Percentiles rank a stretch among this genome's conserved stretches.
Conservation (phyloP, 92 coral and sea anemone genomes). For the Actinostola sp. region DNA sequence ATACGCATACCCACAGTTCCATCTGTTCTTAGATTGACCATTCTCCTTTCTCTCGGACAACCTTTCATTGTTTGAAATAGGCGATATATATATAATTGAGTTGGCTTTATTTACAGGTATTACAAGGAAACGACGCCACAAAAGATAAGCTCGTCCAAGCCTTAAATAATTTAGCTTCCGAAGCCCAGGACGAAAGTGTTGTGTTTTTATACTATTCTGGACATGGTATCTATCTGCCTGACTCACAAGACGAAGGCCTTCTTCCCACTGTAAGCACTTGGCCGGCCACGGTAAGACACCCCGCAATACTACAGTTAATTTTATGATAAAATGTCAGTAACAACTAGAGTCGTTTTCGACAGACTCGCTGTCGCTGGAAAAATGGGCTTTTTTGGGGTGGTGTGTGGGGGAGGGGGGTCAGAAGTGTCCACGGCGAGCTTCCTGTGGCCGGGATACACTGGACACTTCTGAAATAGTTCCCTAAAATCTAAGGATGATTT, state of each 20-base stretch:
- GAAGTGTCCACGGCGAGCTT: too few species aligned
- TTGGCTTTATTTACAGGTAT: background rate
- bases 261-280: background rate
- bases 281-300: background rate
- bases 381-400: background rate
- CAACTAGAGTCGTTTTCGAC: background rate
- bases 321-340: background rate
- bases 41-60: too few species aligned
- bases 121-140: background rate
- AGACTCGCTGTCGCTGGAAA: background rate
- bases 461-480: too few species aligned
- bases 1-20: too few species aligned
- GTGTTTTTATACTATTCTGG: slow-evolving; percentile 5
- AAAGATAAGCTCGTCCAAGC: background rate
- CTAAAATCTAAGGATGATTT: too few species aligned
- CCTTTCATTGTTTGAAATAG: too few species aligned
- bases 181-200: background rate
- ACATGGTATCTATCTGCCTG: background rate
- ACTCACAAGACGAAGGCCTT: background rate
- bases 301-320: background rate
- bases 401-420: too few species aligned
- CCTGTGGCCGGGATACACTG: too few species aligned
- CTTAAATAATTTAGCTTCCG: background rate
- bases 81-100: too few species aligned
- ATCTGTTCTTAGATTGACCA: too few species aligned